Evolutionary conservation across 2,113 vertebrate species (phyloP), one percentile per base, ranked within the genome.

Genomic region (Oncorhynchus kisutch): DNA sequence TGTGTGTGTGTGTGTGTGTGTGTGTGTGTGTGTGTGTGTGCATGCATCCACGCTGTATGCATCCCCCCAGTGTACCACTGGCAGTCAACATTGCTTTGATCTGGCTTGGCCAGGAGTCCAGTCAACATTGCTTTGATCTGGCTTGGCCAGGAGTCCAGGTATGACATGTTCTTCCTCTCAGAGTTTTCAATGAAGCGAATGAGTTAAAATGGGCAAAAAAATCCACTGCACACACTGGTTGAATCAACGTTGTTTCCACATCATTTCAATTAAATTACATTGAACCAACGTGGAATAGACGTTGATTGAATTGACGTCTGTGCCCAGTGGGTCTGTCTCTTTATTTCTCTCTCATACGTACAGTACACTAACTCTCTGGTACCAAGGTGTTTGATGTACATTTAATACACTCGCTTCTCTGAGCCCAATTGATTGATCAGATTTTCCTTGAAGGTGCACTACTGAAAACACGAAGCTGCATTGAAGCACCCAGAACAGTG

Each of bases 111-210:
- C 74, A 71, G 67, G 71, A 81, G 73, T 71, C 68, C 48, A 73
- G 34, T 71, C 11, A 14, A 31, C 31, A 39, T 51, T 70, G 73
- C 59, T 79, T 73, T 76, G 64, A 84, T 51, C 69, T 65, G 70
- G 74, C 75, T 59, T 11, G 2, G 54, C 64, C 74, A 71, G 67
- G 71, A 81, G 73, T 71, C 68, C 48, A 73, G 34, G 60, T 76
- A 75, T 77, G 73, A 81, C 78, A 77, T 82, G 86, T 81, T 85
- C 51, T 68, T 75, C 75, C 5, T 9, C 76, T 76, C 59, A 2
- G n/a, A 76, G 65, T 79, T 79, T 73, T 78, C 83, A 81, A 82
- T 62, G 69, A 66, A 80, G 72, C 16, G 18, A 68, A 22, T 11
- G 34, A 79, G 54, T 72, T 71, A 39, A 73, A 83, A 85, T 78